Evolutionary conservation across 2,113 vertebrate genomes (phyloP).

Genomic region (Naja naja): DNA sequence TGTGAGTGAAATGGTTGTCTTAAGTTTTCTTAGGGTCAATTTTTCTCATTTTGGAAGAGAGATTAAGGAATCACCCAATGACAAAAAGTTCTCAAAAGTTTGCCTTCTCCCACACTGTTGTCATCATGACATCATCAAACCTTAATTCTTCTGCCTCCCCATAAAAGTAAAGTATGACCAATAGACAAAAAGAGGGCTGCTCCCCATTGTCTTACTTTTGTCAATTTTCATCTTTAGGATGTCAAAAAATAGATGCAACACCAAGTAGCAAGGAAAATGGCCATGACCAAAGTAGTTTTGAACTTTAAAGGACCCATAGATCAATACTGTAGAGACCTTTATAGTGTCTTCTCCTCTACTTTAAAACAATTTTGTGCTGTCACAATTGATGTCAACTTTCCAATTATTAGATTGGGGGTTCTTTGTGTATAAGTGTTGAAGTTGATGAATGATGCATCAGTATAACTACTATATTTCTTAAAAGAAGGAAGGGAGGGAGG

Average conservation of each 20-base stretch:
- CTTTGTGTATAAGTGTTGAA: constrained; percentile 10
- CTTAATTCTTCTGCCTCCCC: neutral
- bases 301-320: neutral
- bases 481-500: neutral
- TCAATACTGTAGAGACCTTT: neutral
- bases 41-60: neutral
- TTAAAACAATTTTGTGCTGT: neutral
- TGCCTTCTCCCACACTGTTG: neutral
- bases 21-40: neutral
- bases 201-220: neutral
- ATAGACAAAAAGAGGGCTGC: neutral
- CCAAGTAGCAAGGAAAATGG: neutral
- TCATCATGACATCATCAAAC: neutral
- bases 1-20: neutral
- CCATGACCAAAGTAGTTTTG: neutral
- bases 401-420: neutral
- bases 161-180: neutral
- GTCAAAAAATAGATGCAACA: neutral
- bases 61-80: neutral
- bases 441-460: constrained; percentile 40
- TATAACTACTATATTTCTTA: constrained; percentile 8
- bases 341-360: neutral
- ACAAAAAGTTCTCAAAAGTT: neutral
- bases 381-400: neutral
- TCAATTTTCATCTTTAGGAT: neutral